phyloP scores from a whole-genome alignment of 2,113 vertebrate species.

The Cynocephalus volans region DNA sequence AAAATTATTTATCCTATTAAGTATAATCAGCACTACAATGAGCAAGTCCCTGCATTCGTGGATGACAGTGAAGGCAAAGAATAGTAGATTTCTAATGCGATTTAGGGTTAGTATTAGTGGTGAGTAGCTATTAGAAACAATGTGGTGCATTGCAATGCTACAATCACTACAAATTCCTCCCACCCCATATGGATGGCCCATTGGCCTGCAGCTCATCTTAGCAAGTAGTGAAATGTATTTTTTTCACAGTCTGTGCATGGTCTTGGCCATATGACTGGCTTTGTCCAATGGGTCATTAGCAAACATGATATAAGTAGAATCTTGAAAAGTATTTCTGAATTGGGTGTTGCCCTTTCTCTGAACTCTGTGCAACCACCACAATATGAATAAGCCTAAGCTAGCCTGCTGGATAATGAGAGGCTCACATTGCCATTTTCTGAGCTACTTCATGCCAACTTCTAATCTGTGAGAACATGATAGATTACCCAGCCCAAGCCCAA shows the following conservation, averaged over 20 bases:
- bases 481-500: not conserved
- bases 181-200: not conserved
- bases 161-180: not conserved
- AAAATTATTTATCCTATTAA: conserved; percentile 1
- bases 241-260: not conserved
- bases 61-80: not conserved
- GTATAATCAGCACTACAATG: not conserved
- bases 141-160: not conserved
- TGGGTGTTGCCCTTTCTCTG: not conserved
- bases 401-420: not conserved
- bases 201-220: not conserved
- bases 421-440: accelerated
- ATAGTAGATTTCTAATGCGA: not conserved
- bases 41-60: not conserved
- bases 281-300: not conserved
- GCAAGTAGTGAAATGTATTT: not conserved
- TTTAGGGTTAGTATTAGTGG: not conserved
- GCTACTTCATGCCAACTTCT: not conserved
- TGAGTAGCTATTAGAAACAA: not conserved
- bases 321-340: not conserved
- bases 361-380: not conserved
- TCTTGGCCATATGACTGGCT: not conserved
- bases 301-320: not conserved
- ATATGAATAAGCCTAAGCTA: not conserved
- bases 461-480: no score